Conservation (phyloP, 2,797 vertebrate genomes). For the Neostethus bicornis region DNA sequence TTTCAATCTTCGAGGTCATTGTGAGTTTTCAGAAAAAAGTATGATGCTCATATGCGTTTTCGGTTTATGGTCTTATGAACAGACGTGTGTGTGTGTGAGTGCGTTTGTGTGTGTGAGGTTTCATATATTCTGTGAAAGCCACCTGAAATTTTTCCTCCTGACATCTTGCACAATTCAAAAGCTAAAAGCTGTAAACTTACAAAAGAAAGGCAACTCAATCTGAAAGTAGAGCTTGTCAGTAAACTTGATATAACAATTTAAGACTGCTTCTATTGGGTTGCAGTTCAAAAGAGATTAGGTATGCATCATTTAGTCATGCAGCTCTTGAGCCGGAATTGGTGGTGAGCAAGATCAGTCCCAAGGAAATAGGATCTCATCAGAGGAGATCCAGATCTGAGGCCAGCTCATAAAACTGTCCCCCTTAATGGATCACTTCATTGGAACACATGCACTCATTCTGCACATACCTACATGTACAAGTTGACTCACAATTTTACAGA, state of each 20-base stretch:
- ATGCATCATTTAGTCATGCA: conserved; percentile 78
- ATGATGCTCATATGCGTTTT: conserved; percentile 25
- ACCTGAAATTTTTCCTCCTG: conserved; percentile 22
- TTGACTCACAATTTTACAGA: conserved; percentile 7
- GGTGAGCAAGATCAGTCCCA: conserved; percentile 70
- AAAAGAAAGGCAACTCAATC: conserved; percentile 69
- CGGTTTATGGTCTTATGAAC: conserved; percentile 1
- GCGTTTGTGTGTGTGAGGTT: conserved; percentile 7
- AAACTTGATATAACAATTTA: conserved; percentile 76
- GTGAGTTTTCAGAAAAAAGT: conserved; percentile 42
- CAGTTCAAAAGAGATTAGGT: conserved; percentile 80
- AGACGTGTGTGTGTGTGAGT: background rate
- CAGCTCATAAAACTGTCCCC: conserved; percentile 76
- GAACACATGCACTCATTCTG: conserved; percentile 28
- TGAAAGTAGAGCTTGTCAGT: conserved; percentile 75
- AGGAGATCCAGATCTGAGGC: conserved; percentile 73
- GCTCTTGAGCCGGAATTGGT: conserved; percentile 70
- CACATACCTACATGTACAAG: conserved; percentile 23
- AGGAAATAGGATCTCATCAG: conserved; percentile 76
- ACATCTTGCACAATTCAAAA: conserved; percentile 21
- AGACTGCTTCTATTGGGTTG: conserved; percentile 67
- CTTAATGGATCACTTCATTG: conserved; percentile 67
- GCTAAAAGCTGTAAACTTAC: conserved; percentile 44
- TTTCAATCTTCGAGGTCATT: conserved; percentile 53
- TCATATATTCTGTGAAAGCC: conserved; percentile 13